Base-by-base conservation (phyloP, 2,113 vertebrate species). In the Nipponia nippon region DNA sequence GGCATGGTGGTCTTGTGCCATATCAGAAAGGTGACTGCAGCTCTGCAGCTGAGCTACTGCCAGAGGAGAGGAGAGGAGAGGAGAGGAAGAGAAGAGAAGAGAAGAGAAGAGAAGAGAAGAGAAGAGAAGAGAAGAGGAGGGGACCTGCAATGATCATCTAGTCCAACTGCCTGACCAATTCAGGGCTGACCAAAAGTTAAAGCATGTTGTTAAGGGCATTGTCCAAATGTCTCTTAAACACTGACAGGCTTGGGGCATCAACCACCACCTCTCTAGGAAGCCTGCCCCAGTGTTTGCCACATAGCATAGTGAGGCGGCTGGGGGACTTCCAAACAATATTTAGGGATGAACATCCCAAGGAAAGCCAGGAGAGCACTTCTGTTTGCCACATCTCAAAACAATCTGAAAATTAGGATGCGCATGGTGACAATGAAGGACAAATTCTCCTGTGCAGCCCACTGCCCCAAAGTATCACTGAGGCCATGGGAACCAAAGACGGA, bases 61-160 rank as follows among this genome's bases (percentile, higher is more conserved):
- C 38, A 47, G 87, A 8, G 42, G 26, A 50, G 1, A 2, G 78
- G 29, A 69, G 2, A 1, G 50, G 18, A 20, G 4, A 1, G 25
- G 23, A 25, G 3, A 0, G n/a, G n/a, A n/a, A n/a, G n/a, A 47
- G 87, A 58, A 29, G 7, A 18, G 75, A 53, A 13, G 16, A 8
- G 42, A 30, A 50, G 1, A 2, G 78, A 34, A 69, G 2, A 1
- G 50, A 22, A 20, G 4, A 1, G 25, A 27, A 25, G 3, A 0
- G n/a, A 30, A 36, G 5, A 0, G 25, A 36, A n/a, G 10, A 4
- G 47, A 38, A 36, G 7, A 1, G 50, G 44, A 84, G 84, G 16
- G 21, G 36, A 20, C 53, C 30, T 73, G 34, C 26, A 53, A 11
- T 23, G 52, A 61, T 7, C 40, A 44, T 29, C n/a, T 55, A 29